These are phyloP conservation scores for Euschistus heros DNA, from an alignment of 1,140 invertebrate genomes.

Conservation along the genomic window DNA sequence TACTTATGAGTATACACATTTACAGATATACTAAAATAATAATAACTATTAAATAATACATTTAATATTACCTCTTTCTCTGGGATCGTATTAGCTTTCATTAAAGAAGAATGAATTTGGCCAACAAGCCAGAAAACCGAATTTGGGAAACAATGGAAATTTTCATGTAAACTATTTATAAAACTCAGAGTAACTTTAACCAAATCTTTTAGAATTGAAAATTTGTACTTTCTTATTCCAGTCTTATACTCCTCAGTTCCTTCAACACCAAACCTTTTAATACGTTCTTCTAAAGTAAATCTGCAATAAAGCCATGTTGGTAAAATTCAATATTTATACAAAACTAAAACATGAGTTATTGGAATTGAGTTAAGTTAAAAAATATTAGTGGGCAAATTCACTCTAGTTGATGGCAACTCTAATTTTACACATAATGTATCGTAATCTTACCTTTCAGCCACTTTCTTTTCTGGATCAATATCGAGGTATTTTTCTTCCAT, in stretches of 20 bases:
- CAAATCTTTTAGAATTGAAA: slow-evolving; percentile 69
- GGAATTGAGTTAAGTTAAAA: slow-evolving; percentile 12
- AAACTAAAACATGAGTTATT: too few species aligned
- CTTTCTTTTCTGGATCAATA: slow-evolving; percentile 75
- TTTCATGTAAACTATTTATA: slow-evolving; percentile 70
- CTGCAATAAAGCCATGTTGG: slow-evolving; percentile 34
- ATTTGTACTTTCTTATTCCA: slow-evolving; percentile 63
- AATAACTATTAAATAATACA: too few species aligned
- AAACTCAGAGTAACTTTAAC: slow-evolving; percentile 71
- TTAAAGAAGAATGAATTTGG: slow-evolving; percentile 59
- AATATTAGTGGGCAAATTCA: background rate
- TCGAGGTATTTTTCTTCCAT: slow-evolving; percentile 89
- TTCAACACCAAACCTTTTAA: slow-evolving; percentile 69
- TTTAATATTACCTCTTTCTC: slow-evolving; percentile 46
- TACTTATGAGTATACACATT: too few species aligned
- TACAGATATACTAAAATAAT: too few species aligned
- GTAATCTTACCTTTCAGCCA: slow-evolving; percentile 49
- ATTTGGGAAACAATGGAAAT: slow-evolving; percentile 85
- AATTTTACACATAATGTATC: too few species aligned
- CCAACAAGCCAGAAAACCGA: slow-evolving; percentile 66
- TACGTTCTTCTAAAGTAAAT: slow-evolving; percentile 55
- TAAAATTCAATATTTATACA: too few species aligned
- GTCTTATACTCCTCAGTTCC: slow-evolving; percentile 55
- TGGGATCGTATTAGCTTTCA: slow-evolving; percentile 49
- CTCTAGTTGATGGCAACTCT: too few species aligned